Conservation (phyloP, 2,888 invertebrate species). For the Choreutis nemorana region DNA sequence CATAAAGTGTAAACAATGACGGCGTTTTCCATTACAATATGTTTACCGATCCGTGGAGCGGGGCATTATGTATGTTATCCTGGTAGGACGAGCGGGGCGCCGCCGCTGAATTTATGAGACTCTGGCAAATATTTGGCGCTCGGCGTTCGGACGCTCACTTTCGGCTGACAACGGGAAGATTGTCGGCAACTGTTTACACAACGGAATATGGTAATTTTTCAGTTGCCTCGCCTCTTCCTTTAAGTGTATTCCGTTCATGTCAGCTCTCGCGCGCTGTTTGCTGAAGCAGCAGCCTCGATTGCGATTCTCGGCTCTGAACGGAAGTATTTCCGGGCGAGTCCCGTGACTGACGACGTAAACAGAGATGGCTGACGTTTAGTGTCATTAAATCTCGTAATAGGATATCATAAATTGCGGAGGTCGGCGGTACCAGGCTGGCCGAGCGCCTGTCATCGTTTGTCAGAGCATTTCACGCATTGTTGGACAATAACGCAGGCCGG, state of each 20-base stretch:
- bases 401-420: constrained; percentile 65
- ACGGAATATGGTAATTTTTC: constrained; percentile 56
- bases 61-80: constrained; percentile 66
- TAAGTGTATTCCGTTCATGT: constrained; percentile 40
- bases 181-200: constrained; percentile 55
- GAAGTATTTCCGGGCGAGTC: constrained; percentile 27
- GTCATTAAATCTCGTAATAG: constrained; percentile 66
- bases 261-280: constrained; percentile 26
- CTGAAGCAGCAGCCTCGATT: too few relatives aligned
- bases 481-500: constrained; percentile 60
- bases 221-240: constrained; percentile 24
- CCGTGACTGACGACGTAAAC: constrained; percentile 37
- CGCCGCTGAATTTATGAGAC: constrained; percentile 59
- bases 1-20: constrained; percentile 64
- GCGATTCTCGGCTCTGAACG: constrained; percentile 9
- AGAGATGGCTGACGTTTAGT: constrained; percentile 48
- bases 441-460: constrained; percentile 66
- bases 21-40: constrained; percentile 67
- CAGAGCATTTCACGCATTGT: constrained; percentile 67
- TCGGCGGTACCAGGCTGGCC: constrained; percentile 44
- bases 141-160: constrained; percentile 47
- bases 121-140: constrained; percentile 63
- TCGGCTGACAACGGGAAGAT: constrained; percentile 60
- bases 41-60: constrained; percentile 63
- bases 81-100: constrained; percentile 45